Evolutionary conservation across 2,113 vertebrate species (phyloP).

Genomic region (Clarias macrocephalus): DNA sequence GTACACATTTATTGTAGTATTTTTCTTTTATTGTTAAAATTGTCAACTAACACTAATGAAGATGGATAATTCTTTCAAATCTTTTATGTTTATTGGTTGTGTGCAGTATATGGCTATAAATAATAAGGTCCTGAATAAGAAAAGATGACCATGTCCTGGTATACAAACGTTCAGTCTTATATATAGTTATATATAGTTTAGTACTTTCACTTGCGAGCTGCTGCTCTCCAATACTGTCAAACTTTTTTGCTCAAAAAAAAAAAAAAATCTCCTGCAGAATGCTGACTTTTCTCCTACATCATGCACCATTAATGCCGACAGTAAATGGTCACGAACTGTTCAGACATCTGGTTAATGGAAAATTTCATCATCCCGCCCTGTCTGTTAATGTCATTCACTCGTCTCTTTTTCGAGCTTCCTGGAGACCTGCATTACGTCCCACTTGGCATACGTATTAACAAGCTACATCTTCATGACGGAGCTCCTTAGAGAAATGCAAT

Average conservation of each 20-base stretch:
- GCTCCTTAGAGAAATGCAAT: slow-evolving; percentile 10
- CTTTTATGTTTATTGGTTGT: too few species aligned
- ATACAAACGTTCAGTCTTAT: neutral
- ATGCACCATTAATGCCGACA: neutral
- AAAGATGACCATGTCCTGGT: neutral
- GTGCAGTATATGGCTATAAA: too few species aligned
- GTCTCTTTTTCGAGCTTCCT: neutral
- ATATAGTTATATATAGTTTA: neutral
- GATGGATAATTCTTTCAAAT: too few species aligned
- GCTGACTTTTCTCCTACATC: neutral
- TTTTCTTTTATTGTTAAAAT: too few species aligned
- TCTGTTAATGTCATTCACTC: neutral
- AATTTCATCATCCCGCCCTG: neutral
- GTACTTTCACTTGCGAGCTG: neutral
- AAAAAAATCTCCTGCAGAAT: neutral
- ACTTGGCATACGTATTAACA: slow-evolving; percentile 32
- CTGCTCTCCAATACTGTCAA: neutral
- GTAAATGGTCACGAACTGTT: neutral
- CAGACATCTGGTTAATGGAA: neutral
- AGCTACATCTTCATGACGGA: slow-evolving; percentile 32
- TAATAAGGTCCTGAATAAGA: neutral
- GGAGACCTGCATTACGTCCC: neutral
- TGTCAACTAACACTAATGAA: too few species aligned
- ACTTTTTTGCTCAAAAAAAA: neutral
- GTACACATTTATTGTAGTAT: too few species aligned